Conservation (phyloP, 2,888 invertebrate genomes). For the Eucriotettix oculatus region DNA sequence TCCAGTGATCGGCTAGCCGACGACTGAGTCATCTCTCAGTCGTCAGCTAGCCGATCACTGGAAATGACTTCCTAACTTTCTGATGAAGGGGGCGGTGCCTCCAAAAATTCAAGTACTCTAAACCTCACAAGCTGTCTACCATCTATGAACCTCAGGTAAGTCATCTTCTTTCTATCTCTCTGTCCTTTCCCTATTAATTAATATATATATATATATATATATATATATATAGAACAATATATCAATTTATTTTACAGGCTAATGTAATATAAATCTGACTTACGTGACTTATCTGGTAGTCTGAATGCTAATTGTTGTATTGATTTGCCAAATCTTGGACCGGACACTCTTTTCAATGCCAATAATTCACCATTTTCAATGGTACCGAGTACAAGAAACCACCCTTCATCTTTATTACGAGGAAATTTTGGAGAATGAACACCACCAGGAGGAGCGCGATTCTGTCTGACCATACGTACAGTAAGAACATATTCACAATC, state of each 20-base stretch:
- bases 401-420: constrained; percentile 88
- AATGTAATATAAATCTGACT: constrained; percentile 8
- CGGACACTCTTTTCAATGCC: constrained; percentile 59
- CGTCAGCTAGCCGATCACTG: too few species aligned
- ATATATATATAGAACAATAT: background rate
- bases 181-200: too few species aligned
- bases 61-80: too few species aligned
- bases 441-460: constrained; percentile 18
- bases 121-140: too few species aligned
- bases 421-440: constrained; percentile 76
- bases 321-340: constrained; percentile 29
- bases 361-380: constrained; percentile 51
- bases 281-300: constrained; percentile 37
- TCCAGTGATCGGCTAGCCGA: too few species aligned
- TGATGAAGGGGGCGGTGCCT: too few species aligned
- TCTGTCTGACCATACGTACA: constrained; percentile 21
- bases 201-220: too few species aligned
- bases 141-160: too few species aligned
- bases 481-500: constrained; percentile 57
- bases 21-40: too few species aligned
- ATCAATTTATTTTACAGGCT: too few species aligned
- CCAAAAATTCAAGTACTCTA: too few species aligned
- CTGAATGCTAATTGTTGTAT: constrained; percentile 41
- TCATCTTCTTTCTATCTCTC: too few species aligned
- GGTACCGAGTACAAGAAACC: constrained; percentile 78